A percentile compares a stretch with the other conserved stretches of the same genome.
These are phyloP conservation scores for Pseudachorutes palmiensis DNA, from an alignment of 1,140 invertebrate species.

Conservation along the genomic window DNA sequence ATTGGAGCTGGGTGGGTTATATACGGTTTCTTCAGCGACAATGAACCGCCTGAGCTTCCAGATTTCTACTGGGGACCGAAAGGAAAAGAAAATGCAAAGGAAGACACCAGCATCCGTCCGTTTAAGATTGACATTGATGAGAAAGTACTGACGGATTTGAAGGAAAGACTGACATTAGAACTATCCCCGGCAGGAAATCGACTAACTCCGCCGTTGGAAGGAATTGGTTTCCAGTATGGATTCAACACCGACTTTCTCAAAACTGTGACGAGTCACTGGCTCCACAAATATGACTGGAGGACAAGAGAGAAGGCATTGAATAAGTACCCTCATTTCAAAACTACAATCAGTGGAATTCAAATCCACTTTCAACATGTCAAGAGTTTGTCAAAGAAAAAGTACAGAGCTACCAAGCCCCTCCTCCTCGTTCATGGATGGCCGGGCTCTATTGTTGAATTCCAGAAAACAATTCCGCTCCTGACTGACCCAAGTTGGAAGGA, in stretches of 20 bases:
- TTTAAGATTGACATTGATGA: conserved; percentile 35
- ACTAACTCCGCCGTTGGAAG: conserved; percentile 56
- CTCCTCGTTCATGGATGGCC: conserved; percentile 85
- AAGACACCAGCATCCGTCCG: conserved; percentile 32
- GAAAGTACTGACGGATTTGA: conserved; percentile 52
- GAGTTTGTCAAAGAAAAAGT: conserved; percentile 28
- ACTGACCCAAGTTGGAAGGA: conserved; percentile 47
- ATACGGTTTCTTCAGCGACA: neutral
- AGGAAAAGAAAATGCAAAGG: conserved; percentile 10
- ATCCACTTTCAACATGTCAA: conserved; percentile 42
- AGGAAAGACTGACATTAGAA: conserved; percentile 50
- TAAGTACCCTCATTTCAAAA: conserved; percentile 46
- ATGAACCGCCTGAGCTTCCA: conserved; percentile 24
- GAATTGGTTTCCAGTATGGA: conserved; percentile 64
- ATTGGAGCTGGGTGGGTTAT: neutral
- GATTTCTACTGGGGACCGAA: conserved; percentile 48
- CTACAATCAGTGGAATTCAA: conserved; percentile 48
- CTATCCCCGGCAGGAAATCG: conserved; percentile 33
- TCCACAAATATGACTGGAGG: conserved; percentile 47
- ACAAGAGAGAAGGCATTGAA: conserved; percentile 46
- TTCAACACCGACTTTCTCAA: conserved; percentile 61
- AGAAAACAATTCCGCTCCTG: conserved; percentile 60
- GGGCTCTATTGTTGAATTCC: conserved; percentile 76
- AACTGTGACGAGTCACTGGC: conserved; percentile 54
- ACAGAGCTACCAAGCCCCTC: conserved; percentile 40